Evolutionary conservation across 2,113 vertebrate genomes (phyloP).

Genomic region (Crotalus viridis): DNA sequence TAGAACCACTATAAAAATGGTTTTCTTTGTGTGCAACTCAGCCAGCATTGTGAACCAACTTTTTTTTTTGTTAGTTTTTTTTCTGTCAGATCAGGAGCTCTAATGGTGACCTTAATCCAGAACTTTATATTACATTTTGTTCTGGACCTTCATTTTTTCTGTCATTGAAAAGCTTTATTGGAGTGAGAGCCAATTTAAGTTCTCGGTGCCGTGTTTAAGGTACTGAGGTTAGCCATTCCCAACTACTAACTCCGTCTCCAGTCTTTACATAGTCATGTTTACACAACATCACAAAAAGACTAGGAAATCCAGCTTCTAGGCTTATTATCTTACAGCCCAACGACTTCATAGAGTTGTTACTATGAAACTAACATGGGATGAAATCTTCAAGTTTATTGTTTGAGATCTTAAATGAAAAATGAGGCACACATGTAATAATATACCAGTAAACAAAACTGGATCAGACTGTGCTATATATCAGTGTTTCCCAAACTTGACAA

Average conservation of each 20-base stretch:
- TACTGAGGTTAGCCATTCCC: neutral
- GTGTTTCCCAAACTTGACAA: no score
- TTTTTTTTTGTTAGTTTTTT: neutral
- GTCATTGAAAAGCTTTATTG: neutral
- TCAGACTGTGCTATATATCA: neutral
- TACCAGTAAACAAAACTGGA: neutral
- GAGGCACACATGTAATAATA: neutral
- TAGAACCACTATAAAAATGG: neutral
- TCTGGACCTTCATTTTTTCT: neutral
- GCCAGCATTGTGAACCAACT: neutral
- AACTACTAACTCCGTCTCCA: neutral
- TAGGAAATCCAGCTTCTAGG: neutral
- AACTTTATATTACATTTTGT: neutral
- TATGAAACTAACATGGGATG: neutral
- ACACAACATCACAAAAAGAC: neutral
- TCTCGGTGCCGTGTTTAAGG: neutral
- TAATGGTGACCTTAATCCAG: neutral
- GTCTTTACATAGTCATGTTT: neutral
- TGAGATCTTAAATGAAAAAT: neutral
- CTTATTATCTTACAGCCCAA: neutral
- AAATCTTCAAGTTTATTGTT: neutral
- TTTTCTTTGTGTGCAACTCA: neutral
- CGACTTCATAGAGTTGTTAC: neutral
- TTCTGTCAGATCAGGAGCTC: neutral
- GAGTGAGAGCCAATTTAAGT: neutral